A percentile compares a stretch with the other conserved stretches of the same genome.
These are phyloP conservation scores for Misgurnus mizolepis DNA, from an alignment of 2,113 vertebrate species.

Conservation along the genomic window DNA sequence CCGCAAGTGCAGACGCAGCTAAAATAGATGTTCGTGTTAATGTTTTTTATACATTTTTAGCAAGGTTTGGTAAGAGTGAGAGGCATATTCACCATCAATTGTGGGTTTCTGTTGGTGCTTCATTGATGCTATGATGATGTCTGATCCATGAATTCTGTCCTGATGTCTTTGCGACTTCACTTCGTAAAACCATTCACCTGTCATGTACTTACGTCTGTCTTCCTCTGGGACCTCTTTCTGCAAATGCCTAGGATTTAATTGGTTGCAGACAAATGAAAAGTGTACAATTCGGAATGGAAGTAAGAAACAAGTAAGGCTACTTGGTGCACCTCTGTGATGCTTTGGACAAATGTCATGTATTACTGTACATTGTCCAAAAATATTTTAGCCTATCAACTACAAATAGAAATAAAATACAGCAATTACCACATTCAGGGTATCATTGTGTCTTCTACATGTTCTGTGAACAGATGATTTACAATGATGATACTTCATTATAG, in stretches of 20 bases:
- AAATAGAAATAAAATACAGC: no score
- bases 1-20: slow-evolving; percentile 51
- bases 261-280: neutral
- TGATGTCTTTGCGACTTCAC: slow-evolving; percentile 88
- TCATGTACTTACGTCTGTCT: slow-evolving; percentile 85
- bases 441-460: no score
- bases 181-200: slow-evolving; percentile 96
- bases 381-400: no score
- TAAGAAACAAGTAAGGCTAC: no score
- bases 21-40: neutral
- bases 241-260: slow-evolving; percentile 76
- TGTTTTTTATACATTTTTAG: neutral
- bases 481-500: neutral
- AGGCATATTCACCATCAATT: slow-evolving; percentile 67
- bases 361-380: no score
- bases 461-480: neutral
- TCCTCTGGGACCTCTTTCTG: slow-evolving; percentile 75
- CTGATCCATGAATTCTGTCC: slow-evolving; percentile 91
- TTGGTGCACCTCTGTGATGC: no score
- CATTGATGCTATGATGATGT: slow-evolving; percentile 93
- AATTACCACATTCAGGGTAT: no score
- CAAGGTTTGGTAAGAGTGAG: neutral
- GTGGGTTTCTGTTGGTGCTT: slow-evolving; percentile 71
- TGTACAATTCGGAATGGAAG: no score
- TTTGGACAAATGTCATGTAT: no score